Conservation (phyloP, 1,140 invertebrate genomes). For the Pantala flavescens region DNA sequence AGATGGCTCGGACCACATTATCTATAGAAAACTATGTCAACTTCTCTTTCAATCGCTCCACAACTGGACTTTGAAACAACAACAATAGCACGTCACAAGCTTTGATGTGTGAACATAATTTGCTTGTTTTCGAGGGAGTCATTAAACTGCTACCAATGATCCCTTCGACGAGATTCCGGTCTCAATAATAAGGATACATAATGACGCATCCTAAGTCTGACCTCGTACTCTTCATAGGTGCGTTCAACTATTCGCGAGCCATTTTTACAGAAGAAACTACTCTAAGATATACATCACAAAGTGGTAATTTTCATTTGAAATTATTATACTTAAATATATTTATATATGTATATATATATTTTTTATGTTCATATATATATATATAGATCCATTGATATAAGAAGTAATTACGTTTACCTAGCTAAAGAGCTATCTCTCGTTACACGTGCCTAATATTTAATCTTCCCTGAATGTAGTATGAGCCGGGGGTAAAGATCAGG, state of each 20-base stretch:
- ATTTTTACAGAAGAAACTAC: background rate
- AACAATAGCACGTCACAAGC: conserved; percentile 8
- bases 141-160: background rate
- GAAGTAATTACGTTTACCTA: conserved; percentile 18
- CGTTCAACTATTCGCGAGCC: background rate
- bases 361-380: background rate
- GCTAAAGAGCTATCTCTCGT: conserved; percentile 5
- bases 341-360: conserved; percentile 8
- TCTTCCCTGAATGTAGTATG: conserved; percentile 22
- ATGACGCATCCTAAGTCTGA: background rate
- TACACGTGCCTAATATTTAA: conserved; percentile 18
- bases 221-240: background rate
- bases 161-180: background rate
- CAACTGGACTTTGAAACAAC: conserved; percentile 9
- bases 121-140: background rate
- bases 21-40: conserved; percentile 4
- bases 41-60: background rate
- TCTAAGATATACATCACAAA: conserved; percentile 14
- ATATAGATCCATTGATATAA: conserved; percentile 20
- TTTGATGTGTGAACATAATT: background rate
- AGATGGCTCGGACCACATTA: conserved; percentile 3
- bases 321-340: conserved; percentile 11
- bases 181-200: background rate
- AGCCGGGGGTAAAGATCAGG: conserved; percentile 18
- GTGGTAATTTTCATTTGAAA: conserved; percentile 7